Evolutionary conservation across 1,140 invertebrate species (phyloP), one percentile per base, ranked within the genome.

Genomic region (Drosophila sulfurigaster): DNA sequence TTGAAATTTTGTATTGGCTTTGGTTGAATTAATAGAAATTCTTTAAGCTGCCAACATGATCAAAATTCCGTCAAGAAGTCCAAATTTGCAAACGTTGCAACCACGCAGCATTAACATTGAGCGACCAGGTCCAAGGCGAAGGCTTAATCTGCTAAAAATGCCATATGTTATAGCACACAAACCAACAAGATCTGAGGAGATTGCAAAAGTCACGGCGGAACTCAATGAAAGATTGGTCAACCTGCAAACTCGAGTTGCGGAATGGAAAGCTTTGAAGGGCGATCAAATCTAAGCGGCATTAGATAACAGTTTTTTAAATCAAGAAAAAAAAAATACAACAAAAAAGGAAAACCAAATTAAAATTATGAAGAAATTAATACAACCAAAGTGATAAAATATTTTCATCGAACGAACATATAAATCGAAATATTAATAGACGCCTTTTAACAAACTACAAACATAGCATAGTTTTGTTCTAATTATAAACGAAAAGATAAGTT

Each of bases 161-260:
- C 8, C 35, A 5, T 58, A 58, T 2, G 10, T 67, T 11, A 67
- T 73, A 8, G 35, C 63, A 8, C 11, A 58, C 3, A 73, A 51
- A 2, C 63, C 70, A 4, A 73, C 70, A 28, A 38, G 64, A 52
- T 73, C 70, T 8, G 63, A 73, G 38, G 70, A 73, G 15, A 67
- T 59, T 2, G 54, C 64, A 7, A 49, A 67, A 10, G 7, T 52
- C 0, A 73, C 70, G 1, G 54, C 54, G 8, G 54, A 73, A 1
- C 11, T 73, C 1, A 73, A 73, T 5, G 54, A 67, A 0, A 45
- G 70, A 1, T 38, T 73, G 35, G 3, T 67, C 0, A 28, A 25
- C 1, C 28, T 73, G 1, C 70, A 67, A 7, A 13, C 8, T 8
- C 63, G 63, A 1, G 70, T 73, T 0, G 70, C 64, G 6, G 63